phyloP scores from a whole-genome alignment of 2,113 vertebrate genomes.

The Sceloporus undulatus region DNA sequence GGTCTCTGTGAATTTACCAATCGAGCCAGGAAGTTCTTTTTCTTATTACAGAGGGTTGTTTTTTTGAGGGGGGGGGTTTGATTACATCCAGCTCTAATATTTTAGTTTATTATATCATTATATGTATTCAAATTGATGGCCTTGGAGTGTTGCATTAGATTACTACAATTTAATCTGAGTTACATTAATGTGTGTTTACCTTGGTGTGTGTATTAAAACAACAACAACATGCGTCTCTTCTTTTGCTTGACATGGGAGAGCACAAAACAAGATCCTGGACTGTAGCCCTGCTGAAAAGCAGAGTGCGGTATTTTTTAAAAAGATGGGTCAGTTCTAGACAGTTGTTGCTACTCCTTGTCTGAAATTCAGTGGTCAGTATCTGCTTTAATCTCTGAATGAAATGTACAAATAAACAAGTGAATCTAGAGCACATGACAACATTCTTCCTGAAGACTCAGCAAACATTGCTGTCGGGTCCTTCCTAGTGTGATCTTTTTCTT shows the following conservation, averaged over 20 bases:
- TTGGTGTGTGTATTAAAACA: not conserved
- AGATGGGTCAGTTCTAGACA: not conserved
- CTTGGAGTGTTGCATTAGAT: not conserved
- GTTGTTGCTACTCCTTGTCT: not conserved
- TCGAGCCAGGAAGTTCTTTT: not conserved
- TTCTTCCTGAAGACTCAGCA: not conserved
- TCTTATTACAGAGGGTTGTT: not conserved
- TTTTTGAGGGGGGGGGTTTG: too few relatives aligned
- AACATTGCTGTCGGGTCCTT: not conserved
- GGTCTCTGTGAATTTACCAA: not conserved
- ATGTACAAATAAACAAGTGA: constrained; percentile 12
- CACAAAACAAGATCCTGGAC: not conserved
- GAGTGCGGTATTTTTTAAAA: not conserved
- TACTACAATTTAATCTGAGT: not conserved
- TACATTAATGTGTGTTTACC: not conserved
- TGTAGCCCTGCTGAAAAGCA: not conserved
- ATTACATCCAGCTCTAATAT: too few relatives aligned
- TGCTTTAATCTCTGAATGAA: not conserved
- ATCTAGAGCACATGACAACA: not conserved
- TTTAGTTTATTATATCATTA: not conserved
- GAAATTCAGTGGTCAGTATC: constrained; percentile 1
- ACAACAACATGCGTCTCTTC: too few relatives aligned
- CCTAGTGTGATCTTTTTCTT: not conserved
- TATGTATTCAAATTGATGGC: not conserved
- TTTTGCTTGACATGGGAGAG: not conserved